phyloP scores from a whole-genome alignment of 2,888 invertebrate species.

The Pandemis corylana region DNA sequence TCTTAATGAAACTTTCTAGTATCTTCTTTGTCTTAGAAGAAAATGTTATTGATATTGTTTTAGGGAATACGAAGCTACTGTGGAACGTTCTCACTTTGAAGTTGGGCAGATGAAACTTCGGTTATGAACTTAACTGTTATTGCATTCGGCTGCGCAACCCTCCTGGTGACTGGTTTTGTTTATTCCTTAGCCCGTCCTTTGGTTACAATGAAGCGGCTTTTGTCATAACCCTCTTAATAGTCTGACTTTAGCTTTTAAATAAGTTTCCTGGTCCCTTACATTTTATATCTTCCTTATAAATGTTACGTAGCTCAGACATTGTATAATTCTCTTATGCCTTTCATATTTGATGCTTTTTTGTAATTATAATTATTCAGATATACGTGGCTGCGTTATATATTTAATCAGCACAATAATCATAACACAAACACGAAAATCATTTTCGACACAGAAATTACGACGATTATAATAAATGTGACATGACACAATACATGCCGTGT shows the following conservation, averaged over 20 bases:
- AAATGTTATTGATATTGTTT: conserved; percentile 13
- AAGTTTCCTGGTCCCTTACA: conserved; percentile 67
- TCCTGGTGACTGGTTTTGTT: conserved; percentile 77
- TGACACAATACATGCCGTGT: conserved; percentile 47
- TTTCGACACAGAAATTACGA: conserved; percentile 7
- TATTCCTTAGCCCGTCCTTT: conserved; percentile 69
- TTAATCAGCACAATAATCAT: neutral
- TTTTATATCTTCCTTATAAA: conserved; percentile 43
- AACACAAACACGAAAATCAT: neutral
- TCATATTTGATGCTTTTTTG: neutral
- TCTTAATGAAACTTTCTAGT: conserved; percentile 25
- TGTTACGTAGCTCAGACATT: neutral
- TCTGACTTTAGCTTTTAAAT: conserved; percentile 53
- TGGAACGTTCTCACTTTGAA: conserved; percentile 59
- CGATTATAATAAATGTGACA: conserved; percentile 33
- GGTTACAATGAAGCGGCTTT: conserved; percentile 81
- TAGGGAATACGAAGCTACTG: conserved; percentile 4
- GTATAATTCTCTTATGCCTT: neutral
- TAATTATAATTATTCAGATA: neutral
- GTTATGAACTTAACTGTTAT: conserved; percentile 83
- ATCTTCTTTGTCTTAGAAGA: conserved; percentile 8
- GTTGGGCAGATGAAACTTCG: conserved; percentile 73
- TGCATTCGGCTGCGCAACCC: conserved; percentile 74
- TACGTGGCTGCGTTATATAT: neutral
- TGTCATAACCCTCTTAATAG: conserved; percentile 69